Percentiles rank a stretch among this genome's conserved stretches.
Evolutionary conservation across 1,140 invertebrate genomes (phyloP).

Genomic region (Chironomus tepperi): DNA sequence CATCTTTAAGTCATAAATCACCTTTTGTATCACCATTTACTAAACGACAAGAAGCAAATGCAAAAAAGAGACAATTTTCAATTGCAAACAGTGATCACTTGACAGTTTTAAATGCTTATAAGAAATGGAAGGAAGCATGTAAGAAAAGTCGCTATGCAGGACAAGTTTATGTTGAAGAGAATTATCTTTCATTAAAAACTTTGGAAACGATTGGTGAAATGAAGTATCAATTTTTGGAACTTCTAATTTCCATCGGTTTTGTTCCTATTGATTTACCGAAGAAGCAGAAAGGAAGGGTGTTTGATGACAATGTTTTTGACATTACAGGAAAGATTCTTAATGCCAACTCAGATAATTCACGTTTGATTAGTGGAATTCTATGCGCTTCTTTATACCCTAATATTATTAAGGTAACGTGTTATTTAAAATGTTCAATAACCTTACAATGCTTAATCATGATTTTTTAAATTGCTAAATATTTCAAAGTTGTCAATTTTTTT

Average conservation of each 20-base stretch:
- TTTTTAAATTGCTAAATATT: too few species aligned
- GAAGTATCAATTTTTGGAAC: slow-evolving; percentile 72
- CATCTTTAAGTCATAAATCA: slow-evolving; percentile 76
- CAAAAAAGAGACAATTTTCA: slow-evolving; percentile 62
- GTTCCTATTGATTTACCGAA: slow-evolving; percentile 50
- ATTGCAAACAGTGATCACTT: slow-evolving; percentile 71
- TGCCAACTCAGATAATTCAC: slow-evolving; percentile 62
- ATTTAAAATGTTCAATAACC: background rate
- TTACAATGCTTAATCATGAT: too few species aligned
- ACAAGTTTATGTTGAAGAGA: slow-evolving; percentile 57
- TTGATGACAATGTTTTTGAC: slow-evolving; percentile 54
- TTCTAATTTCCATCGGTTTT: slow-evolving; percentile 75
- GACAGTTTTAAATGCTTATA: slow-evolving; percentile 65
- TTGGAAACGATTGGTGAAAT: slow-evolving; percentile 66
- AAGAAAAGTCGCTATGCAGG: slow-evolving; percentile 51
- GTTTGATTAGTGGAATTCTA: slow-evolving; percentile 63
- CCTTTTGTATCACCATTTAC: slow-evolving; percentile 71
- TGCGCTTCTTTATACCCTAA: slow-evolving; percentile 83
- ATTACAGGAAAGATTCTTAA: slow-evolving; percentile 60
- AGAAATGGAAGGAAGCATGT: slow-evolving; percentile 64
- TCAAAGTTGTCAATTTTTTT: too few species aligned
- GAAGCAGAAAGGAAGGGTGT: slow-evolving; percentile 43
- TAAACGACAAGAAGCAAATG: slow-evolving; percentile 59
- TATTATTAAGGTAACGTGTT: slow-evolving; percentile 55
- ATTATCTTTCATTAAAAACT: slow-evolving; percentile 65